Percentiles rank a stretch among this genome's conserved stretches.
Evolutionary conservation across 2,113 vertebrate genomes (phyloP).

Genomic region (Pardalotus punctatus): DNA sequence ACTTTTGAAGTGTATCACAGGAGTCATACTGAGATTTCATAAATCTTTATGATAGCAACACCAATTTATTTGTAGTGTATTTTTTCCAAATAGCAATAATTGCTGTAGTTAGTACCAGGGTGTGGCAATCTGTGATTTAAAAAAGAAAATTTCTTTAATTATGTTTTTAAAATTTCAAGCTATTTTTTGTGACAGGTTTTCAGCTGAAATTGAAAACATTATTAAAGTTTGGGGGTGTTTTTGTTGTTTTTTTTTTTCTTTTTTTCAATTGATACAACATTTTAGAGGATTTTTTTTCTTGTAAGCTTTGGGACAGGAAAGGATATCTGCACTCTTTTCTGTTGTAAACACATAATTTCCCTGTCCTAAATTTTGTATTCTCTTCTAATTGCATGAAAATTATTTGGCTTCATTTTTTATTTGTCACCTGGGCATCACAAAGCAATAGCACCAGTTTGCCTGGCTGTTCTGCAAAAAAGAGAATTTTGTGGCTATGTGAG

Average conservation of each 20-base stretch:
- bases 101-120: background rate
- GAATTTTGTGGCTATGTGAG: background rate
- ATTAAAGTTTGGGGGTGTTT: background rate
- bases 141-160: background rate
- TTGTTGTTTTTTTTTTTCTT: background rate
- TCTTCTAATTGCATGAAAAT: background rate
- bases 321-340: background rate
- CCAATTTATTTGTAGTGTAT: background rate
- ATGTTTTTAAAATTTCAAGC: background rate
- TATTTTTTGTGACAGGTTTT: background rate
- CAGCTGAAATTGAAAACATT: background rate
- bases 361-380: background rate
- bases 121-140: background rate
- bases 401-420: background rate
- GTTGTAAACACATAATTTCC: background rate
- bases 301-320: background rate
- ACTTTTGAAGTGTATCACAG: background rate
- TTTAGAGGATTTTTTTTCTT: background rate
- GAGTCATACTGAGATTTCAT: background rate
- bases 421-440: background rate
- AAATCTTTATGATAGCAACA: background rate
- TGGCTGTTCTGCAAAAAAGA: background rate
- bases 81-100: background rate
- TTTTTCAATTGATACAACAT: background rate
- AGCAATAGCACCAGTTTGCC: background rate